A percentile compares a stretch with the other conserved stretches of the same genome.
Conservation (phyloP, 2,797 vertebrate species). For the Bufotes viridis region DNA sequence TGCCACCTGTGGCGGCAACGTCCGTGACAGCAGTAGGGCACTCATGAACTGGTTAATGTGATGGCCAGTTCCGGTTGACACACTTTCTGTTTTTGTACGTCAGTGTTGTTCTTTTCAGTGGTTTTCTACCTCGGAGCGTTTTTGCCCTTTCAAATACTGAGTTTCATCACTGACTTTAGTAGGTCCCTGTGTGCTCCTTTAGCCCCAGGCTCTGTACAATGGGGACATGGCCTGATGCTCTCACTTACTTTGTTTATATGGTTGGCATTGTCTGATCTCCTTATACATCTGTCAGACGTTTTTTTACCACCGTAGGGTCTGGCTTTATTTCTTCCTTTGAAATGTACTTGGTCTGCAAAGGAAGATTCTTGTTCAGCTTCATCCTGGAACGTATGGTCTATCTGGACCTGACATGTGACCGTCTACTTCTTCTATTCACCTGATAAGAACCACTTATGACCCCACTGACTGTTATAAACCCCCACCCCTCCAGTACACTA, state of each 20-base stretch:
- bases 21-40: too few species aligned
- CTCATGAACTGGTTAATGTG: background rate
- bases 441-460: background rate
- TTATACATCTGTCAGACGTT: conserved; percentile 38
- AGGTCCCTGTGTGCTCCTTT: background rate
- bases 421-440: background rate
- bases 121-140: conserved; percentile 11
- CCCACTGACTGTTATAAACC: background rate
- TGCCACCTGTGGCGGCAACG: too few species aligned
- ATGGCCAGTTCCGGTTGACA: background rate
- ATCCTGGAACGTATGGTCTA: background rate
- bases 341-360: background rate
- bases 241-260: background rate
- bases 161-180: background rate
- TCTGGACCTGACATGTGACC: background rate
- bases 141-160: conserved; percentile 28
- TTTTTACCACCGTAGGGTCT: conserved; percentile 13
- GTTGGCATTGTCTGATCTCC: conserved; percentile 34
- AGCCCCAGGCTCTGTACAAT: background rate
- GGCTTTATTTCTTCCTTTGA: background rate
- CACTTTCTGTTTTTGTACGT: background rate
- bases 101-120: background rate
- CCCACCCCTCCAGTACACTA: background rate
- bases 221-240: background rate
- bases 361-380: background rate